These are phyloP conservation scores for Metridium senile DNA, from an alignment of 92 coral and sea anemone species.

Conservation along the genomic window DNA sequence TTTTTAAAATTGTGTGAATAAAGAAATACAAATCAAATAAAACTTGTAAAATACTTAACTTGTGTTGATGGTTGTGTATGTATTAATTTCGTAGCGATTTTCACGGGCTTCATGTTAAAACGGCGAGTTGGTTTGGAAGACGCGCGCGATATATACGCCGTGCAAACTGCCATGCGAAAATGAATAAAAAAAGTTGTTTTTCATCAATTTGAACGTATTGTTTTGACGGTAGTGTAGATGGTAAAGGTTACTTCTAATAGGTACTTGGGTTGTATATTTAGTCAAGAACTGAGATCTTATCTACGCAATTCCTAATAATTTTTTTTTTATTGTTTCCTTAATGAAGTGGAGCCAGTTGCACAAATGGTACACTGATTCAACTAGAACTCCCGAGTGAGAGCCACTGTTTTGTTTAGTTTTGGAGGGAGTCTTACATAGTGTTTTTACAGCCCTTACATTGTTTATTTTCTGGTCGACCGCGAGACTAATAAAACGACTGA, in stretches of 20 bases:
- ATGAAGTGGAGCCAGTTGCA: neutral
- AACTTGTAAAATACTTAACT: neutral
- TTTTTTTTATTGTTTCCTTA: neutral
- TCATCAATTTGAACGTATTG: neutral
- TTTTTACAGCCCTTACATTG: neutral
- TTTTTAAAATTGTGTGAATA: neutral
- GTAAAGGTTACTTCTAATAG: slow-evolving; percentile 4
- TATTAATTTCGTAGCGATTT: neutral
- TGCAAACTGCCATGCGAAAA: neutral
- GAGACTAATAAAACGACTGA: neutral
- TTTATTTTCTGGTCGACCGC: neutral
- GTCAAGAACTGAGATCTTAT: slow-evolving; percentile 30
- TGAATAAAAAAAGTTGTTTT: neutral
- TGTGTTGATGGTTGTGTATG: too few relatives aligned
- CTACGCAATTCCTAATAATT: neutral
- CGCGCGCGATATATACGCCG: neutral
- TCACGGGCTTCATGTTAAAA: too few relatives aligned
- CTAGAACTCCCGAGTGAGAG: neutral
- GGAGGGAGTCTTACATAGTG: neutral
- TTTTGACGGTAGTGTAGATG: slow-evolving; percentile 6
- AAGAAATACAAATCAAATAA: neutral
- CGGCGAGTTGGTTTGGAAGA: too few relatives aligned
- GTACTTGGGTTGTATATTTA: slow-evolving; percentile 13
- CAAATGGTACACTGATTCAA: neutral
- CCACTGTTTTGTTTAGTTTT: neutral